phyloP scores from a whole-genome alignment of 2,888 invertebrate species.

The Ceraclea dissimilis region DNA sequence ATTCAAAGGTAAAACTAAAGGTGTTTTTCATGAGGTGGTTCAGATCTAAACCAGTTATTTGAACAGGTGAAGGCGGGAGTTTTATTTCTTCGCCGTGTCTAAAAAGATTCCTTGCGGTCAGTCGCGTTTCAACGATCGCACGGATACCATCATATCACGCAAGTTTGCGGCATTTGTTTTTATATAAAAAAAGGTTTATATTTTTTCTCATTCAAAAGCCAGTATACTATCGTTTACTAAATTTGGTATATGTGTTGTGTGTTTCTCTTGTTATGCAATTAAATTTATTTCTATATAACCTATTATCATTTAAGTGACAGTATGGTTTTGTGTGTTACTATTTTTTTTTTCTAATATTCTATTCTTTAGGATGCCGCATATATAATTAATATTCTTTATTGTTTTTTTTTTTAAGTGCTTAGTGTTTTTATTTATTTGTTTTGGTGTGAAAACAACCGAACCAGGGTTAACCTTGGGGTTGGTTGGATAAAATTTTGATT shows the following conservation, averaged over 20 bases:
- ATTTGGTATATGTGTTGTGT: constrained; percentile 3
- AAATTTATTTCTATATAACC: not conserved
- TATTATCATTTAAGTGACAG: constrained; percentile 9
- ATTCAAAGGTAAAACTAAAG: not conserved
- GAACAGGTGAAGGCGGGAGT: constrained; percentile 34
- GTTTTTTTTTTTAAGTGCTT: not conserved
- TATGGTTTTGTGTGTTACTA: constrained; percentile 7
- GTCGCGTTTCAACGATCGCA: constrained; percentile 21
- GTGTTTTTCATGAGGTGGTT: not conserved
- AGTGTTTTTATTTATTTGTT: not conserved
- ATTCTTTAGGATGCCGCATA: not conserved
- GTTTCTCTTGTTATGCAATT: constrained; percentile 13
- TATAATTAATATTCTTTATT: not conserved
- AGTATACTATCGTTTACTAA: constrained; percentile 1
- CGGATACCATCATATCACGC: constrained; percentile 9
- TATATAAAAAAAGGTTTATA: not conserved
- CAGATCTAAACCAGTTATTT: not conserved
- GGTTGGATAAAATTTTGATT: not conserved
- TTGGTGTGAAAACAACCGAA: no score
- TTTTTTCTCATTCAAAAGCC: not conserved
- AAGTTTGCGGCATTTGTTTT: constrained; percentile 2
- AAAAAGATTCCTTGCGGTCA: constrained; percentile 18
- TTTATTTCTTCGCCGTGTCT: constrained; percentile 32
- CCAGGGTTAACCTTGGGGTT: no score
- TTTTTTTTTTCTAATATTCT: no score